phyloP scores from a whole-genome alignment of 1,140 invertebrate genomes.

The Apis mellifera region DNA sequence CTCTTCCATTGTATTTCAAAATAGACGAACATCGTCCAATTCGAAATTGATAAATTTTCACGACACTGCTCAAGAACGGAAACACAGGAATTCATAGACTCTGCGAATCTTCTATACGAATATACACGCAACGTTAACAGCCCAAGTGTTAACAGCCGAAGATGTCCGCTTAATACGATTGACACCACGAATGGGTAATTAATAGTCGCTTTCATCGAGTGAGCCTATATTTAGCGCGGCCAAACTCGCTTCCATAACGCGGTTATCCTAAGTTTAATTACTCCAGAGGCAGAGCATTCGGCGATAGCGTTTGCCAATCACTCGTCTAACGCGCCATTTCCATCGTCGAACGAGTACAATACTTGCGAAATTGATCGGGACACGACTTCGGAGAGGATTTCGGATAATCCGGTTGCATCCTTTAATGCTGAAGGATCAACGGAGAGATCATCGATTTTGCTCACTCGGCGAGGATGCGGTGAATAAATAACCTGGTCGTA shows the following conservation, averaged over 20 bases:
- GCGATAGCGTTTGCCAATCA: background rate
- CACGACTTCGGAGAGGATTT: background rate
- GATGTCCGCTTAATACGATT: slow-evolving; percentile 67
- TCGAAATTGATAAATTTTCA: no score
- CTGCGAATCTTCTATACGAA: no score
- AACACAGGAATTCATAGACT: no score
- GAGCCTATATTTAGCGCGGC: slow-evolving; percentile 17
- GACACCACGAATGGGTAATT: slow-evolving; percentile 66
- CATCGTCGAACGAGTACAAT: background rate
- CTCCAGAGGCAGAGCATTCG: slow-evolving; percentile 32
- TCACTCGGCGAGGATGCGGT: no score
- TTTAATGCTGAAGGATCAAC: no score
- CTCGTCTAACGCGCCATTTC: slow-evolving; percentile 14
- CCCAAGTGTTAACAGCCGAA: slow-evolving; percentile 66
- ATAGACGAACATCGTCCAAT: no score
- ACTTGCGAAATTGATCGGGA: background rate
- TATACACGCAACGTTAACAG: background rate
- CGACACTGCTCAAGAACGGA: no score
- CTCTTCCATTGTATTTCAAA: no score
- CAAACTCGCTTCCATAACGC: slow-evolving; percentile 32
- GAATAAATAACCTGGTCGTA: no score
- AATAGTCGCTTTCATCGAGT: slow-evolving; percentile 49
- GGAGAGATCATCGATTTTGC: no score
- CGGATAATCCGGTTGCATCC: no score
- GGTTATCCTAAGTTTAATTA: slow-evolving; percentile 42